phyloP scores from a whole-genome alignment of 2,113 vertebrate species.

The Philantomba maxwellii region DNA sequence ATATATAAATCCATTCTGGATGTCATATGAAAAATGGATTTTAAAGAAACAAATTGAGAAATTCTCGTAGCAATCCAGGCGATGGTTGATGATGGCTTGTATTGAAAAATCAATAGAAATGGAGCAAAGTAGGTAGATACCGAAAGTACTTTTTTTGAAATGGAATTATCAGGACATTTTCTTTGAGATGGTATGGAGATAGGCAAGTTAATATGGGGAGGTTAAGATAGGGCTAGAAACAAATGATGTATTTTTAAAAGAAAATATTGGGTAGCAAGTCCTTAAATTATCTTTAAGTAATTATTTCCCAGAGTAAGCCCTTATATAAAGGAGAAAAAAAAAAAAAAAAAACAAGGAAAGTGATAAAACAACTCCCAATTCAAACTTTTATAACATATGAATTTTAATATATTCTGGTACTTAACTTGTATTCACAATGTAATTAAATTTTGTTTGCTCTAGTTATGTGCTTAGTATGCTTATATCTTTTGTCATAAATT shows the following conservation, averaged over 20 bases:
- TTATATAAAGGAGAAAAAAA: background rate
- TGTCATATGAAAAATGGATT: background rate
- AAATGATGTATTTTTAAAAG: background rate
- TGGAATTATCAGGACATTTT: background rate
- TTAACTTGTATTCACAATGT: background rate
- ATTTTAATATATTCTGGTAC: background rate
- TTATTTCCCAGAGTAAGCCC: background rate
- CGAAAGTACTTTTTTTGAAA: background rate
- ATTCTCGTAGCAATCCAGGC: background rate
- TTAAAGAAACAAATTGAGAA: background rate
- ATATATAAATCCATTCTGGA: background rate
- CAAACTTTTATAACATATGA: background rate
- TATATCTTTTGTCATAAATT: conserved; percentile 41
- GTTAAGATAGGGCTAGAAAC: background rate
- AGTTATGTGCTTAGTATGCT: background rate
- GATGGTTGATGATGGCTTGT: background rate
- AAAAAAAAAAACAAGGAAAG: background rate
- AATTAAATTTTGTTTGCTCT: background rate
- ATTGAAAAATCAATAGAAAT: background rate
- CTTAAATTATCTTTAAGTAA: background rate
- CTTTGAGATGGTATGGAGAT: background rate
- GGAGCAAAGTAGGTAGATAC: background rate
- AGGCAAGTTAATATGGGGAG: accelerated
- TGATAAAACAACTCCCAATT: background rate
- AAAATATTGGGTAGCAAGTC: background rate